Conservation (phyloP, 2,113 vertebrate genomes). For the Varanus komodoensis region DNA sequence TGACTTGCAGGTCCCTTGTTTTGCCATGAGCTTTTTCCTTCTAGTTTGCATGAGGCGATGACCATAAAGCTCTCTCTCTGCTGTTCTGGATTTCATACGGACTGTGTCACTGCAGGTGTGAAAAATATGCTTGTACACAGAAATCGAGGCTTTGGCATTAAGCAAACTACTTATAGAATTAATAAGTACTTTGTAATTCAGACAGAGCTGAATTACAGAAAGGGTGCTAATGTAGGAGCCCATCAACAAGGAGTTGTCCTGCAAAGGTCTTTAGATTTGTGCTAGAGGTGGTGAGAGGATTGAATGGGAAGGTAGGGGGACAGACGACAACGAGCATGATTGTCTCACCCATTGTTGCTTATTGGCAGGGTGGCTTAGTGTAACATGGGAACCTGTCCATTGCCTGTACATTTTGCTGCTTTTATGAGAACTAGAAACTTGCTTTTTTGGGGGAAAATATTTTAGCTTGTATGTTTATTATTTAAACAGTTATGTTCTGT, state of each 20-base stretch:
- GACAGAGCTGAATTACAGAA: too few species aligned
- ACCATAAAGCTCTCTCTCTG: constrained; percentile 40
- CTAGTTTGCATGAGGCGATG: constrained; percentile 34
- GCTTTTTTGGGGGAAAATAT: neutral
- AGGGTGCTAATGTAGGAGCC: too few species aligned
- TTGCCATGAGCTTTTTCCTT: constrained; percentile 43
- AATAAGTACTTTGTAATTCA: neutral
- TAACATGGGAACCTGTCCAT: neutral
- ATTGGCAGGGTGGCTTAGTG: too few species aligned
- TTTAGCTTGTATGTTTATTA: neutral
- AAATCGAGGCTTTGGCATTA: constrained; percentile 52
- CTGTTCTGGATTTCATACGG: constrained; percentile 34
- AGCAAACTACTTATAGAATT: constrained; percentile 48
- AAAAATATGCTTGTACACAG: constrained; percentile 46
- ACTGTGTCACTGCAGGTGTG: neutral
- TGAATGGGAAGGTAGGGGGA: too few species aligned
- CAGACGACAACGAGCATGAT: too few species aligned
- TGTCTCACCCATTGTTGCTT: too few species aligned
- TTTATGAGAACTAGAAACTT: neutral
- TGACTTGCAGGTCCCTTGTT: constrained; percentile 53
- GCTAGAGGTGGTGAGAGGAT: too few species aligned
- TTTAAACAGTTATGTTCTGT: neutral
- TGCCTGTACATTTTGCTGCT: neutral
- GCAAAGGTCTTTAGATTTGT: too few species aligned
- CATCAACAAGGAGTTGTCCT: too few species aligned